These are phyloP conservation scores for Sebastes umbrosus DNA, from an alignment of 2,797 vertebrate species.

Conservation along the genomic window DNA sequence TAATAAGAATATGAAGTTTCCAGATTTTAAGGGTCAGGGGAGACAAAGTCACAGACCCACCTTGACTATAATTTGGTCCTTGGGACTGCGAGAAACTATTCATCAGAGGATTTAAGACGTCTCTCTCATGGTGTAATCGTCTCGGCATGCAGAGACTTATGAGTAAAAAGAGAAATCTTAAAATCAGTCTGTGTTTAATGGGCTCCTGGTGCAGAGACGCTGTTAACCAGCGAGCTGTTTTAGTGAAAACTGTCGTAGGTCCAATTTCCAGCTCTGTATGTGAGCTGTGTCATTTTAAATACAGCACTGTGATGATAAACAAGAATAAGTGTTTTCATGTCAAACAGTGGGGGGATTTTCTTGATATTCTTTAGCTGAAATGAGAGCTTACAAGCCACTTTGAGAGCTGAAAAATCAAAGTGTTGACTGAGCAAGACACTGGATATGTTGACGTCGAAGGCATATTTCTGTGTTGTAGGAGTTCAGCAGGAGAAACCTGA, in stretches of 20 bases:
- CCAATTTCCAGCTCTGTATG: background rate
- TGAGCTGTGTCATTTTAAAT: background rate
- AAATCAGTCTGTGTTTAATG: constrained; percentile 29
- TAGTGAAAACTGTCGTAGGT: background rate
- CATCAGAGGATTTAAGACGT: background rate
- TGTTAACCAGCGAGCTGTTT: background rate
- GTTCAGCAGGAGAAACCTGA: background rate
- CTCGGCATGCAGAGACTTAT: background rate
- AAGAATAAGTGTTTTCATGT: background rate
- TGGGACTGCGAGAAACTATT: background rate
- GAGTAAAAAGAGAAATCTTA: background rate
- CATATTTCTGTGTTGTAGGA: background rate
- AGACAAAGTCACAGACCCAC: background rate
- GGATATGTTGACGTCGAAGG: background rate
- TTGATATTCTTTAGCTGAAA: background rate
- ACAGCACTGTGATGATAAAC: background rate
- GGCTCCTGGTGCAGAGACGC: background rate
- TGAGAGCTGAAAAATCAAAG: background rate
- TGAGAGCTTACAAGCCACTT: background rate
- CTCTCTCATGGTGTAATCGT: background rate
- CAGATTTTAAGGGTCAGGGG: background rate
- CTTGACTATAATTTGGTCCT: background rate
- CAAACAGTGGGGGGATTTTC: fast-evolving
- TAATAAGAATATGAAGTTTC: background rate
- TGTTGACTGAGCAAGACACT: background rate